Evolutionary conservation across 2,113 vertebrate genomes (phyloP).

Genomic region (Ceyx melanurus): DNA sequence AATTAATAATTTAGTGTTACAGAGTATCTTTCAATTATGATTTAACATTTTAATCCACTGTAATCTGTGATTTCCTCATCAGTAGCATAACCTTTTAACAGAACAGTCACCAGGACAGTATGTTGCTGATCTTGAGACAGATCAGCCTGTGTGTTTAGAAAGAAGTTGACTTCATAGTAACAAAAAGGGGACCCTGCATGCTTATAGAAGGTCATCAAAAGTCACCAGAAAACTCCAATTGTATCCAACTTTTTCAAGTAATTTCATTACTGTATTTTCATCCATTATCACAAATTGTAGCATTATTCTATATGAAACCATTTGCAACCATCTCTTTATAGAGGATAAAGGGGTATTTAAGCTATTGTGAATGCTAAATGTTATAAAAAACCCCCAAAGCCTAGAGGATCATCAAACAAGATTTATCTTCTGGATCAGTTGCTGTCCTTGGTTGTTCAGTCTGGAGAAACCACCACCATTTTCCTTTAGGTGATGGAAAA

Average conservation of each 20-base stretch:
- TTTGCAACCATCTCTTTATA: background rate
- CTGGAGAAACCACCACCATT: background rate
- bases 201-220: background rate
- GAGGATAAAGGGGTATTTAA: background rate
- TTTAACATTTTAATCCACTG: background rate
- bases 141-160: background rate
- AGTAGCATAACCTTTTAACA: background rate
- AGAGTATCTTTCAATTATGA: background rate
- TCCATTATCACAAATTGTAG: background rate
- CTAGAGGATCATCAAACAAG: background rate
- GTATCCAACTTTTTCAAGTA: background rate
- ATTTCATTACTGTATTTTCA: background rate
- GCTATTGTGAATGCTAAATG: background rate
- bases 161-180: background rate
- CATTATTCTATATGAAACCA: background rate
- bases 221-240: background rate
- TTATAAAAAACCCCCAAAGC: background rate
- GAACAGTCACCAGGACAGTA: background rate
- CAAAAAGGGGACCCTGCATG: background rate
- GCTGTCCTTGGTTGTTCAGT: background rate
- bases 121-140: background rate
- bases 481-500: background rate
- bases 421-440: background rate
- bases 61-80: background rate
- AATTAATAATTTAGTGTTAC: background rate